Evolutionary conservation across 2,888 invertebrate species (phyloP).

Genomic region (Carcina quercana): DNA sequence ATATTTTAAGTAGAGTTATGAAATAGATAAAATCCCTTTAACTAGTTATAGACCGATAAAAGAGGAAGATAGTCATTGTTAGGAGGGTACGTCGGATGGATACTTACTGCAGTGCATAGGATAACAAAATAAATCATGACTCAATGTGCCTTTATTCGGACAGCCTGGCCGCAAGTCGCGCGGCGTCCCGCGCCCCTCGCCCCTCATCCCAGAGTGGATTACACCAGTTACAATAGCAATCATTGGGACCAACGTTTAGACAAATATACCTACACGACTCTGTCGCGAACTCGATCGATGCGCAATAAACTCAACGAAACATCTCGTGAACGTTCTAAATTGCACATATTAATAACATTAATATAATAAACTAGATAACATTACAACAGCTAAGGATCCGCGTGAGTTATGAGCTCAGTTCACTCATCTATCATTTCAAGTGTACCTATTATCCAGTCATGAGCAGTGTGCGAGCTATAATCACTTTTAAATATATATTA

Average conservation of each 20-base stretch:
- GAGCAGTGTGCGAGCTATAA: no score
- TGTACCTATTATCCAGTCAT: no score
- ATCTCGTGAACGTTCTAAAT: conserved; percentile 16
- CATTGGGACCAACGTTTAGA: conserved; percentile 74
- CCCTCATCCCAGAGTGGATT: conserved; percentile 30
- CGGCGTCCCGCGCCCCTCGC: conserved; percentile 46
- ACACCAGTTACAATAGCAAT: conserved; percentile 65
- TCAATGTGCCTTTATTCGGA: conserved; percentile 72
- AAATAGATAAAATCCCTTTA: conserved; percentile 47
- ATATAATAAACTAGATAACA: not conserved
- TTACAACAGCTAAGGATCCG: not conserved
- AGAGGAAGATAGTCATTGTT: conserved; percentile 39
- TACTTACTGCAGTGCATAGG: conserved; percentile 53
- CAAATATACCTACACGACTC: conserved; percentile 66
- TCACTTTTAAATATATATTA: no score
- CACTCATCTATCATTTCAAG: no score
- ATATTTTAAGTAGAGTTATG: conserved; percentile 41
- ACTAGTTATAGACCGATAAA: conserved; percentile 61
- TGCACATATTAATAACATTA: not conserved
- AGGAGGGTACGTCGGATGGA: conserved; percentile 38
- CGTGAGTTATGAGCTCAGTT: no score
- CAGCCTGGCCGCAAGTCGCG: conserved; percentile 55
- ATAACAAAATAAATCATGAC: conserved; percentile 59
- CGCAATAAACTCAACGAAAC: conserved; percentile 49
- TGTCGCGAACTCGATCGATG: conserved; percentile 41